phyloP scores from a whole-genome alignment of 1,140 invertebrate species.

The Leptopilina boulardi region DNA sequence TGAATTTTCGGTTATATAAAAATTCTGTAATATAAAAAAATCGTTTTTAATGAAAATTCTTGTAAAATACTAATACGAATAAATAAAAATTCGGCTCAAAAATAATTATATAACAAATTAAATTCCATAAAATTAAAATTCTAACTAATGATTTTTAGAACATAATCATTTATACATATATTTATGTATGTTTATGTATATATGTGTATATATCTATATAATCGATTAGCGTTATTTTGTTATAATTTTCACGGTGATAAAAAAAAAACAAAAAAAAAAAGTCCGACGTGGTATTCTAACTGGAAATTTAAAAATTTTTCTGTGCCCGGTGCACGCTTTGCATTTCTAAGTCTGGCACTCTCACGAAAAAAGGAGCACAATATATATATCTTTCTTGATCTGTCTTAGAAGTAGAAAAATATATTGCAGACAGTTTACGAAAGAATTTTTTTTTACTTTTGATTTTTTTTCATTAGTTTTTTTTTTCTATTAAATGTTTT shows the following conservation, averaged over 20 bases:
- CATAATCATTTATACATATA: conserved; percentile 71
- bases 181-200: conserved; percentile 62
- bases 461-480: not conserved
- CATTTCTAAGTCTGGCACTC: conserved; percentile 10
- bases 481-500: not conserved
- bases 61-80: no score
- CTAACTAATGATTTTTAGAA: no score
- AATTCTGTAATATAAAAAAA: no score
- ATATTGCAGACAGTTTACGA: conserved; percentile 16
- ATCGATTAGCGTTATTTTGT: conserved; percentile 66
- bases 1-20: no score
- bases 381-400: conserved; percentile 50
- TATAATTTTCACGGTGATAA: conserved; percentile 61
- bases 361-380: conserved; percentile 29
- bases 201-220: conserved; percentile 60
- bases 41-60: no score
- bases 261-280: no score
- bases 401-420: conserved; percentile 43
- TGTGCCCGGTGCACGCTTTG: conserved; percentile 29
- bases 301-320: not conserved
- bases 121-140: no score
- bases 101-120: no score
- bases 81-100: no score
- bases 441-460: conserved; percentile 44
- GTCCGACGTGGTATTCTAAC: conserved; percentile 57